Conservation (phyloP, 2,113 vertebrate genomes). For the Alouatta palliata region DNA sequence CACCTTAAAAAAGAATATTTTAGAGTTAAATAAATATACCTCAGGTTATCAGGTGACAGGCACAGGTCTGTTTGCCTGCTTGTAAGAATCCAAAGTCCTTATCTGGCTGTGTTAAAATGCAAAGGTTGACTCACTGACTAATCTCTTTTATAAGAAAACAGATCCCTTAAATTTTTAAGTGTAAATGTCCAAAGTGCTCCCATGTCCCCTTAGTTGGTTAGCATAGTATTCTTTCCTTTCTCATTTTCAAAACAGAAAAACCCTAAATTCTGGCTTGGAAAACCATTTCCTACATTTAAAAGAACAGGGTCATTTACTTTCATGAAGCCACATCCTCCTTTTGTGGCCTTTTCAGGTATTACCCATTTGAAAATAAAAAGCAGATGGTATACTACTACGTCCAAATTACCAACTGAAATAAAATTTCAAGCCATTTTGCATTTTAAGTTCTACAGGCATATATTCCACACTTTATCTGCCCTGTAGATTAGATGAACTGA, state of each 20-base stretch:
- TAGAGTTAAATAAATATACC: neutral
- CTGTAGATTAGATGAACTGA: neutral
- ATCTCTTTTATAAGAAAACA: neutral
- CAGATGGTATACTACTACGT: neutral
- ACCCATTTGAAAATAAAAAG: neutral
- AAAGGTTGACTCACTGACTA: neutral
- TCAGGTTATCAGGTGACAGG: neutral
- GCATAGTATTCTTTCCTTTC: neutral
- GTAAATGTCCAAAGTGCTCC: neutral
- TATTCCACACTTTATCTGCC: neutral
- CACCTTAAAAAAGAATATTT: neutral
- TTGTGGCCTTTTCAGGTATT: neutral
- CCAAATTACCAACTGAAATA: neutral
- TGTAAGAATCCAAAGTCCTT: neutral
- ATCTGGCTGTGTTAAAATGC: neutral
- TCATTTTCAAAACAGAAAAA: slow-evolving; percentile 23
- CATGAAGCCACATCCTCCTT: neutral
- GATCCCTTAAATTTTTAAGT: neutral
- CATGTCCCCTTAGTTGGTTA: neutral
- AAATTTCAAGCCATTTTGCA: neutral
- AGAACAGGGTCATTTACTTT: neutral
- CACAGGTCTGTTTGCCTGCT: neutral
- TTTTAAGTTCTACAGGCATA: neutral
- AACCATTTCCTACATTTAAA: neutral
- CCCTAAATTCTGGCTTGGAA: neutral